phyloP scores from a whole-genome alignment of 2,797 vertebrate species.

The Harpagifer antarcticus region DNA sequence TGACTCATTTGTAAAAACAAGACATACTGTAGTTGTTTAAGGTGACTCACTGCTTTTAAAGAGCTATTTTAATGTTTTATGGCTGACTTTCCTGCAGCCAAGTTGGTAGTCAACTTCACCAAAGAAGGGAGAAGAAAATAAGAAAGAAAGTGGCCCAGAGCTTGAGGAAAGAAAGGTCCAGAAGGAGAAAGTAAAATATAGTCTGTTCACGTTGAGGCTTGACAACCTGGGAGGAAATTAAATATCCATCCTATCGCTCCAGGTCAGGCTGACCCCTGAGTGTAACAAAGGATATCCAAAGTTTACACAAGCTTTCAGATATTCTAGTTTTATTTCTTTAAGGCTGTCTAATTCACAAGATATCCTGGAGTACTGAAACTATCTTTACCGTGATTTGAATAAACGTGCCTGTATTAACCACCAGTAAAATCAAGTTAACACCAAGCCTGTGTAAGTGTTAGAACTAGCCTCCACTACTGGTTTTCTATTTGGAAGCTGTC shows the following conservation, averaged over 20 bases:
- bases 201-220: neutral
- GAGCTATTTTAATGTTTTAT: neutral
- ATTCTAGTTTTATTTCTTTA: neutral
- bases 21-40: neutral
- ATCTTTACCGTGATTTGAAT: neutral
- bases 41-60: constrained; percentile 3
- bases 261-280: constrained; percentile 14
- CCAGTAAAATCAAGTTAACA: constrained; percentile 17
- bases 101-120: neutral
- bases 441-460: constrained; percentile 7
- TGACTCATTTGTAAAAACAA: neutral
- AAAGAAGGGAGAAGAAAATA: neutral
- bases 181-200: neutral
- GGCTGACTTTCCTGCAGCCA: constrained; percentile 8
- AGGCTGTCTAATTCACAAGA: neutral
- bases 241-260: neutral
- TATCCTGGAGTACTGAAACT: neutral
- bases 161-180: neutral
- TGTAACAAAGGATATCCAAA: neutral
- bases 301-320: constrained; percentile 2
- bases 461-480: constrained; percentile 20
- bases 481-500: constrained; percentile 18
- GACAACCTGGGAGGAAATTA: constrained; percentile 25
- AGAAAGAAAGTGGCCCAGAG: neutral
- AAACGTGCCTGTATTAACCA: neutral